Conservation (phyloP, 2,113 vertebrate species). For the Prunella fulvescens region DNA sequence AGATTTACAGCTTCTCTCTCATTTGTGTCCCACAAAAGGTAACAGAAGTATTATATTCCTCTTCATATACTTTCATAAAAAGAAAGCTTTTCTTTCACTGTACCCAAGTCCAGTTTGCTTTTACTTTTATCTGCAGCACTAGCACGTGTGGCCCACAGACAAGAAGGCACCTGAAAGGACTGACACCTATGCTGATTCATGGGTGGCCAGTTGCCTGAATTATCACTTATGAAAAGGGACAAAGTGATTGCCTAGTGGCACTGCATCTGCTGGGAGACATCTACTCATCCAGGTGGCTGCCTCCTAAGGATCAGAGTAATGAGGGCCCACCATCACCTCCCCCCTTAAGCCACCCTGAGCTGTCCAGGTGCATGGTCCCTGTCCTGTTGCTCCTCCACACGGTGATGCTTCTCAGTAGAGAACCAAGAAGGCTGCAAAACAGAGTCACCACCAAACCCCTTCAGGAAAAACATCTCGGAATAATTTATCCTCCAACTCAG, state of each 20-base stretch:
- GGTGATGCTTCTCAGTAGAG: rapidly evolving
- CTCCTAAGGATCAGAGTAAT: neutral
- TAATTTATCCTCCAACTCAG: neutral
- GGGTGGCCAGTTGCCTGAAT: neutral
- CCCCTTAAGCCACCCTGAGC: neutral
- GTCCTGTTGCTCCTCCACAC: neutral
- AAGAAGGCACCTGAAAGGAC: neutral
- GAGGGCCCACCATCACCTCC: neutral
- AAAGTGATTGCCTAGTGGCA: neutral
- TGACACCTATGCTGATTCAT: neutral
- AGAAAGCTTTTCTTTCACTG: neutral
- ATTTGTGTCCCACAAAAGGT: neutral
- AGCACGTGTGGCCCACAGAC: rapidly evolving
- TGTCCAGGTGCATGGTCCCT: neutral
- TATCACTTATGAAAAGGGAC: neutral
- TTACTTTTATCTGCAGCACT: neutral
- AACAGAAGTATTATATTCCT: neutral
- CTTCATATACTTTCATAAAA: neutral
- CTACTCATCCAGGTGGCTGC: neutral
- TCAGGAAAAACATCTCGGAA: neutral
- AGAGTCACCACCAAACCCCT: neutral
- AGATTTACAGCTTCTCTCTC: neutral
- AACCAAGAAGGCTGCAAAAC: neutral
- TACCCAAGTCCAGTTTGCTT: neutral
- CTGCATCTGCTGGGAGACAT: neutral